Base-by-base conservation (phyloP, 1,140 invertebrate species). In the Arctopsyche grandis region DNA sequence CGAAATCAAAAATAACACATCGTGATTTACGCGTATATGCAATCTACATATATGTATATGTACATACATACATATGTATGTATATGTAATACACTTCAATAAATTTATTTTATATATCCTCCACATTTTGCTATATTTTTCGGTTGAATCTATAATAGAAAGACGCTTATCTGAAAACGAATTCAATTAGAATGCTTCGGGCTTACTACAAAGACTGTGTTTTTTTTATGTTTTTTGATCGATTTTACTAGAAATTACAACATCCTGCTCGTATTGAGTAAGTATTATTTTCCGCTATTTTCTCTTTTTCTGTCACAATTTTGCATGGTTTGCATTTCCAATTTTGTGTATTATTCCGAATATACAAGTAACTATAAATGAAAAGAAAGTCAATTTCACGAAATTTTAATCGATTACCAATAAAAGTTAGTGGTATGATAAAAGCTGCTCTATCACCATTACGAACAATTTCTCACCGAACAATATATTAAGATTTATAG, bases 221-320 rank as follows among this genome's bases (percentile, higher is more conserved):
- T 21, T 75, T 21, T 60, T 21, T 26, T 21, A 66, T 66, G 56
- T 21, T 75, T 21, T 60, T 21, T 26, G 63, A 66, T 66, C 63
- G 63, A 66, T 26, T 66, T 66, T 22, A 66, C 63, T 66, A 0
- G 63, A 26, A 66, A 66, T 66, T 66, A 22, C 63, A 29, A 9
- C 21, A 26, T 66, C 14, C n/a, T 21, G 9, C 19, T 14, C 48
- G 12, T n/a, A n/a, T n/a, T 46, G 16, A 5, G 3, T 52, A 14
- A 14, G 58, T 60, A 16, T 60, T 19, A 14, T 9, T 26, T 66
- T 66, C 24, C 22, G 12, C 63, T 7, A 66, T 66, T 66, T 66
- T 66, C 63, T 26, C 21, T 66, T 60, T 60, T 60, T 19, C 29
- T 38, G 29, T 38, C 29, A 60, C 56, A 19, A 21, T 19, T 19